A percentile compares a stretch with the other conserved stretches of the same genome.
Conservation (phyloP, 2,888 invertebrate genomes). For the Erynnis tages region DNA sequence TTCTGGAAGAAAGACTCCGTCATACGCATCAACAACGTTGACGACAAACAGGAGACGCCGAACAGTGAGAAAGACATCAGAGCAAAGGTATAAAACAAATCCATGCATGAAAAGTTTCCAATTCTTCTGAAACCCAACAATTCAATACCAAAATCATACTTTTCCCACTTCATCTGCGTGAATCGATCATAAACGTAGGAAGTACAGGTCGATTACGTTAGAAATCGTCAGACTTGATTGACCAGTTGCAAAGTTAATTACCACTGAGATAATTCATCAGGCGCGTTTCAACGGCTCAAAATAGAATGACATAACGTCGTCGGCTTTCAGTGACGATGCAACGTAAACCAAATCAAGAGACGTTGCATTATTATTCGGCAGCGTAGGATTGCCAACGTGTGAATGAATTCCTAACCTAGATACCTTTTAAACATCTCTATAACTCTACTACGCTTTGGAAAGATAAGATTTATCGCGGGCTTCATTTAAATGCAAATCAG, state of each 20-base stretch:
- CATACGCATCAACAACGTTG: constrained; percentile 87
- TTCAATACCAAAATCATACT: neutral
- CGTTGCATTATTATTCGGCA: constrained; percentile 31
- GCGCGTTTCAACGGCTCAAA: constrained; percentile 19
- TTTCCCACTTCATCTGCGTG: constrained; percentile 3
- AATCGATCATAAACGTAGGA: constrained; percentile 10
- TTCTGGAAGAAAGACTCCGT: constrained; percentile 86
- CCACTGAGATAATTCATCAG: constrained; percentile 18
- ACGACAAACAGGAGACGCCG: constrained; percentile 85
- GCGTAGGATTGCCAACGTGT: constrained; percentile 31
- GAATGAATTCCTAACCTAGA: constrained; percentile 27
- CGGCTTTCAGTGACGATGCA: constrained; percentile 24
- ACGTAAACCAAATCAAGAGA: constrained; percentile 32
- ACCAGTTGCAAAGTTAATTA: constrained; percentile 24
- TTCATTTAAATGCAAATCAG: constrained; percentile 47
- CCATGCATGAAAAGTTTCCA: constrained; percentile 56
- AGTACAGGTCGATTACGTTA: constrained; percentile 19
- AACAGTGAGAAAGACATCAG: constrained; percentile 85
- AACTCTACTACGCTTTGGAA: neutral
- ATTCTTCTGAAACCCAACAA: constrained; percentile 41
- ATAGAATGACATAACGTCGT: constrained; percentile 23
- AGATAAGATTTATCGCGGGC: constrained; percentile 33
- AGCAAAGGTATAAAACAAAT: constrained; percentile 79
- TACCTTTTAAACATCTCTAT: constrained; percentile 6
- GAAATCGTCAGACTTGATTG: constrained; percentile 26